Conservation (phyloP, 2,113 vertebrate species). For the Oreochromis aureus region DNA sequence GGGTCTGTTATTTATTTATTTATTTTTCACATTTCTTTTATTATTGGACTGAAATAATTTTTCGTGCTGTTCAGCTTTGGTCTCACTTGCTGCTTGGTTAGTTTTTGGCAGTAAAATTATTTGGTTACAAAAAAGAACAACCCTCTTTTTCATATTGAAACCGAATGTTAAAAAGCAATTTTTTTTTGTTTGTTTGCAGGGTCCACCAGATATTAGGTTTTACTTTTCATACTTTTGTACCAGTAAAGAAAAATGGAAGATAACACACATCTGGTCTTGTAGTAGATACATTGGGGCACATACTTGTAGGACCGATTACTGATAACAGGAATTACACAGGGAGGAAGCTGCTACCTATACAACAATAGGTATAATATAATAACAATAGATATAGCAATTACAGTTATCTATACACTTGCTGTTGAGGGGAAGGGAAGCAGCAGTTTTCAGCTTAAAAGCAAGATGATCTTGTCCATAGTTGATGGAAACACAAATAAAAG, state of each 20-base stretch:
- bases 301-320: background rate
- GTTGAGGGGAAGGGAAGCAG: background rate
- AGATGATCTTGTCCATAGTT: background rate
- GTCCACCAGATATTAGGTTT: background rate
- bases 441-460: background rate
- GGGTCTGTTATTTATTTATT: background rate
- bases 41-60: background rate
- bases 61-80: background rate
- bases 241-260: background rate
- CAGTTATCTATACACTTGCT: background rate
- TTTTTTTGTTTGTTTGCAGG: background rate
- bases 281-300: background rate
- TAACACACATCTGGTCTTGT: background rate
- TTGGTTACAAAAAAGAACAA: background rate
- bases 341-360: background rate
- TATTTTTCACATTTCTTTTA: background rate
- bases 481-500: background rate
- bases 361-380: background rate
- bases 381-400: background rate
- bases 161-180: background rate
- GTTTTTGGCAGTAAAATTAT: background rate
- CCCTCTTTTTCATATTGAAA: background rate
- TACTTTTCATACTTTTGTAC: background rate
- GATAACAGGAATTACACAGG: background rate
- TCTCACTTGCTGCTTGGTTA: background rate